phyloP scores from a whole-genome alignment of 2,797 vertebrate species.

The Tenualosa ilisha region DNA sequence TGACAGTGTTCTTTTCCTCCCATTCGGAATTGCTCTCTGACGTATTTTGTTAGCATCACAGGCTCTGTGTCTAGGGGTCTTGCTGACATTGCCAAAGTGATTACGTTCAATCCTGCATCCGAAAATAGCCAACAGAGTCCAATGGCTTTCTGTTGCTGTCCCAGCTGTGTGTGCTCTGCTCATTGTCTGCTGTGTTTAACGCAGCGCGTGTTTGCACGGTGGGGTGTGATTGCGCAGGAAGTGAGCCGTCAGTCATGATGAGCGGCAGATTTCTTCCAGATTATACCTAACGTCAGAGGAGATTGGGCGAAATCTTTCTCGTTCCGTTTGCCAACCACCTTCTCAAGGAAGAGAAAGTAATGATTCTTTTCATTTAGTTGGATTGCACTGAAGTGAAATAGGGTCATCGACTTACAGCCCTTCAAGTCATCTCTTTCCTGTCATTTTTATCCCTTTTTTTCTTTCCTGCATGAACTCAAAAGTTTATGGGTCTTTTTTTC shows the following conservation, averaged over 20 bases:
- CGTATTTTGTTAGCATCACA: conserved; percentile 30
- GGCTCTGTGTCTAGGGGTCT: neutral
- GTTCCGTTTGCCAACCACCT: conserved; percentile 14
- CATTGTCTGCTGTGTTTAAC: neutral
- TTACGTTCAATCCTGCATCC: neutral
- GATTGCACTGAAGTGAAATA: conserved; percentile 20
- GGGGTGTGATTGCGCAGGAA: neutral
- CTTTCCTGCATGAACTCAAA: neutral
- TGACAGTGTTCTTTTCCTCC: neutral
- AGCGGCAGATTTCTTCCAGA: conserved; percentile 4
- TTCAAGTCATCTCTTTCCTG: conserved; percentile 27
- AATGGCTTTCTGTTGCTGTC: neutral
- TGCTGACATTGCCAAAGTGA: neutral
- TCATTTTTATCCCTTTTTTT: conserved; percentile 25
- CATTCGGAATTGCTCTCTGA: neutral
- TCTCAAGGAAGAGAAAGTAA: conserved; percentile 1
- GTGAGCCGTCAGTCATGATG: neutral
- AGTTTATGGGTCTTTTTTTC: conserved; percentile 33
- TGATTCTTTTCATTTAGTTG: conserved; percentile 16
- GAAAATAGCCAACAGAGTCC: neutral
- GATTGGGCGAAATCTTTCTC: neutral
- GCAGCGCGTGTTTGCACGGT: neutral
- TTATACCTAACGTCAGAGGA: conserved; percentile 7
- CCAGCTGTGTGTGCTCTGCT: conserved; percentile 2
- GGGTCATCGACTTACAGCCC: conserved; percentile 22